Evolutionary conservation across 1,140 invertebrate species (phyloP).

Genomic region (Drosophila kurseongensis): DNA sequence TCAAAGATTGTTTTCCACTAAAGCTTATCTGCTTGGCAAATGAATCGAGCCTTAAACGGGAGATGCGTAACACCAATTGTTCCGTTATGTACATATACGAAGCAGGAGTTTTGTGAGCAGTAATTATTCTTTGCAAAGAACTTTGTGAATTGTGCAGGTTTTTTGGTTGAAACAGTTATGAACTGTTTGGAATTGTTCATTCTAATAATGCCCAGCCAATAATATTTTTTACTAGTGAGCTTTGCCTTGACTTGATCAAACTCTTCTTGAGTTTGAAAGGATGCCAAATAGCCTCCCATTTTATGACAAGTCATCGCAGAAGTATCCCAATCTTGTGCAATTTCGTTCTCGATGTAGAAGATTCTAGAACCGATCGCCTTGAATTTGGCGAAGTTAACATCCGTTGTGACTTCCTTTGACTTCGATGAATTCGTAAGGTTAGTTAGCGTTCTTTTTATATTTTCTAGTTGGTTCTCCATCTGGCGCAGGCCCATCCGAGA

Average conservation of each 20-base stretch:
- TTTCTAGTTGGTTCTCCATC: background rate
- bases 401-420: background rate
- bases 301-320: background rate
- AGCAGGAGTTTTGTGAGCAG: too few species aligned
- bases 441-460: background rate
- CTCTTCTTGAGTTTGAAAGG: background rate
- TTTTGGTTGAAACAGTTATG: too few species aligned
- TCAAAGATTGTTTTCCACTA: too few species aligned
- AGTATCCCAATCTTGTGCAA: background rate
- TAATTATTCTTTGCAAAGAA: too few species aligned
- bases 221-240: background rate
- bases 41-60: too few species aligned
- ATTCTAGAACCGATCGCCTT: too few species aligned
- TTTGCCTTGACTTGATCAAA: background rate
- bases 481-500: background rate
- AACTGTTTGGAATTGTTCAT: too few species aligned
- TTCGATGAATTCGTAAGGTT: background rate
- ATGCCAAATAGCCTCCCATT: background rate
- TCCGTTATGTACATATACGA: too few species aligned
- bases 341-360: background rate
- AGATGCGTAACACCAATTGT: too few species aligned
- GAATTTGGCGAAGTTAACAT: background rate
- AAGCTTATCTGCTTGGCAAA: too few species aligned
- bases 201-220: background rate
- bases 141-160: too few species aligned